Evolutionary conservation across 2,797 vertebrate genomes (phyloP).

Genomic region (Sebastes itinus): DNA sequence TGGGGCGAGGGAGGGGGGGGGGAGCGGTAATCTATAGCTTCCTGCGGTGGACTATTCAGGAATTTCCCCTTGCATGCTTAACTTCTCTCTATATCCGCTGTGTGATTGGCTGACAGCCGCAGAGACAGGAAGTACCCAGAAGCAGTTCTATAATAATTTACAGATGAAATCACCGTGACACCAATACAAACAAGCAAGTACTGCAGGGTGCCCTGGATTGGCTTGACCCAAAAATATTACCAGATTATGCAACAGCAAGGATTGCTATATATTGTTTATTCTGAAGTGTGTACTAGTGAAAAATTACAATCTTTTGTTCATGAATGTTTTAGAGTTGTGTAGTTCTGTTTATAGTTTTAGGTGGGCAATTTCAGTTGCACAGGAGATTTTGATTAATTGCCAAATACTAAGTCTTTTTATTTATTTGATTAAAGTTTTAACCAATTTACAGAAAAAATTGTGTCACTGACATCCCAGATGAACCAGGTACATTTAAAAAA

Average conservation of each 20-base stretch:
- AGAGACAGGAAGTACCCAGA: slow-evolving; percentile 78
- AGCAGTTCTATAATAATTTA: slow-evolving; percentile 74
- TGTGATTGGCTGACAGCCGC: slow-evolving; percentile 72
- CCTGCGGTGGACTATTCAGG: slow-evolving; percentile 81
- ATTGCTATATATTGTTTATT: slow-evolving; percentile 24
- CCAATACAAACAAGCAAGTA: slow-evolving; percentile 49
- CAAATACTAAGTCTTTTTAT: not conserved
- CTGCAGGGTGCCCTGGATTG: slow-evolving; percentile 31
- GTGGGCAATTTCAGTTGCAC: not conserved
- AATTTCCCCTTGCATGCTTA: slow-evolving; percentile 82
- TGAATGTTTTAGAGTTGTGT: not conserved
- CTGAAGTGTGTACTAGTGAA: not conserved
- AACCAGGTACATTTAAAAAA: not conserved
- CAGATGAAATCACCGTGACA: slow-evolving; percentile 74
- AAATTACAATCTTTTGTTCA: not conserved
- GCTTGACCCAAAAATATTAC: slow-evolving; percentile 47
- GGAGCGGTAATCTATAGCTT: slow-evolving; percentile 69
- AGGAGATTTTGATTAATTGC: not conserved
- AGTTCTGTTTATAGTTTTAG: not conserved
- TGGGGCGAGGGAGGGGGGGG: slow-evolving; percentile 42
- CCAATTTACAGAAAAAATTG: not conserved
- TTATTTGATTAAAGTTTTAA: not conserved
- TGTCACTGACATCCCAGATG: not conserved
- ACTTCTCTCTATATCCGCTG: slow-evolving; percentile 78
- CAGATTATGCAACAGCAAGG: slow-evolving; percentile 38